Evolutionary conservation across 2,888 invertebrate species (phyloP).

Genomic region (Eugnorisma glareosa): DNA sequence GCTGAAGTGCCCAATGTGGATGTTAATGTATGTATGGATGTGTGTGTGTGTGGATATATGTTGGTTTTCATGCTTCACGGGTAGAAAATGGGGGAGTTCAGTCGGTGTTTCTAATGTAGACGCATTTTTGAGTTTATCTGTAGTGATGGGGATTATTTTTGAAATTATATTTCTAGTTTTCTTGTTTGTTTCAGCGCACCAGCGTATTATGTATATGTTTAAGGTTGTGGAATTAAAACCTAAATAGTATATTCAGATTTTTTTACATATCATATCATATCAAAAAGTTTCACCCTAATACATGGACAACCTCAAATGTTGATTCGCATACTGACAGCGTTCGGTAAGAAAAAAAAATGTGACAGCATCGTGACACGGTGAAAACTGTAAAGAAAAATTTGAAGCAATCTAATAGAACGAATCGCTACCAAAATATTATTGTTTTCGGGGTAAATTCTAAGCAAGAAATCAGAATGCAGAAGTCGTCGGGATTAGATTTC

Average conservation of each 20-base stretch:
- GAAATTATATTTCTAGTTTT: neutral
- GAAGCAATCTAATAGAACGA: neutral
- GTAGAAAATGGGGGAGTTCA: constrained; percentile 5
- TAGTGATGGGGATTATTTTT: constrained; percentile 14
- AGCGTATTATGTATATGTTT: neutral
- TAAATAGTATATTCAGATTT: too few relatives aligned
- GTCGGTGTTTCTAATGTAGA: constrained; percentile 4
- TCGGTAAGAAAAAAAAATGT: neutral
- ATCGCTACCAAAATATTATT: neutral
- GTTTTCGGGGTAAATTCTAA: neutral
- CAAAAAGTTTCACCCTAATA: neutral
- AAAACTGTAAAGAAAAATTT: neutral
- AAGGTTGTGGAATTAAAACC: too few relatives aligned
- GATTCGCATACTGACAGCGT: neutral
- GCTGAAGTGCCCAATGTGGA: constrained; percentile 48
- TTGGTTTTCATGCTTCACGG: constrained; percentile 27
- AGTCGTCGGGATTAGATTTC: constrained; percentile 53
- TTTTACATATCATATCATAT: too few relatives aligned
- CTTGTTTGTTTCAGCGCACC: neutral
- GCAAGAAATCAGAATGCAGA: constrained; percentile 42
- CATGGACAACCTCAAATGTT: neutral
- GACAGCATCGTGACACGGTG: neutral
- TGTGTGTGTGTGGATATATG: neutral
- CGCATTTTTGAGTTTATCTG: neutral
- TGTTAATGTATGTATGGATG: constrained; percentile 25